Evolutionary conservation across 2,888 invertebrate genomes (phyloP).

Genomic region (Perithous albicinctus): DNA sequence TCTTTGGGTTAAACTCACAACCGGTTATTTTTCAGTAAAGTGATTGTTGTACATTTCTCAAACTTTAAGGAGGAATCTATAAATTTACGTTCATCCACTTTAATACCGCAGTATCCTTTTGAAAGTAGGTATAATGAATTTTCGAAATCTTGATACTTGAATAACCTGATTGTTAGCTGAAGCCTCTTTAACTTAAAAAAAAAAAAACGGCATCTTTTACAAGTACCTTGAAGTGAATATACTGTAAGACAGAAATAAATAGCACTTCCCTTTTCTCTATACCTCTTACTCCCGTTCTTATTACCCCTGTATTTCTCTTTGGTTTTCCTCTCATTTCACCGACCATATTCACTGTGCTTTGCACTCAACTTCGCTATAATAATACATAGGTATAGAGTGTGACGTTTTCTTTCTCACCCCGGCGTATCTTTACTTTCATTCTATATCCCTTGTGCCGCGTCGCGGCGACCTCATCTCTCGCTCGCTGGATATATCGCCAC

Average conservation of each 20-base stretch:
- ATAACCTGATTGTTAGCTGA: no score
- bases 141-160: no score
- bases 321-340: constrained; percentile 11
- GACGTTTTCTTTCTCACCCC: constrained; percentile 43
- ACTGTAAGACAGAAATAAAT: constrained; percentile 6
- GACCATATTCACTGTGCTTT: constrained; percentile 11
- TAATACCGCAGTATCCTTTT: no score
- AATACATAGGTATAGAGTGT: constrained; percentile 36
- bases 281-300: constrained; percentile 3
- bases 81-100: no score
- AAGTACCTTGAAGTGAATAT: no score
- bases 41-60: no score
- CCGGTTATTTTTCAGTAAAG: no score
- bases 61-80: no score
- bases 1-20: no score
- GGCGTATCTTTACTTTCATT: constrained; percentile 1
- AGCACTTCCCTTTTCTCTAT: background rate
- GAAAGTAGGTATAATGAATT: no score
- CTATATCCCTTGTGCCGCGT: constrained; percentile 18
- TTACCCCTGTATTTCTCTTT: constrained; percentile 15
- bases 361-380: constrained; percentile 46
- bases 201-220: no score
- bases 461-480: constrained; percentile 41
- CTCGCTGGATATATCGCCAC: constrained; percentile 35
- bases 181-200: no score